phyloP scores from a whole-genome alignment of 2,888 invertebrate genomes.

The Nephrotoma guestfalica region DNA sequence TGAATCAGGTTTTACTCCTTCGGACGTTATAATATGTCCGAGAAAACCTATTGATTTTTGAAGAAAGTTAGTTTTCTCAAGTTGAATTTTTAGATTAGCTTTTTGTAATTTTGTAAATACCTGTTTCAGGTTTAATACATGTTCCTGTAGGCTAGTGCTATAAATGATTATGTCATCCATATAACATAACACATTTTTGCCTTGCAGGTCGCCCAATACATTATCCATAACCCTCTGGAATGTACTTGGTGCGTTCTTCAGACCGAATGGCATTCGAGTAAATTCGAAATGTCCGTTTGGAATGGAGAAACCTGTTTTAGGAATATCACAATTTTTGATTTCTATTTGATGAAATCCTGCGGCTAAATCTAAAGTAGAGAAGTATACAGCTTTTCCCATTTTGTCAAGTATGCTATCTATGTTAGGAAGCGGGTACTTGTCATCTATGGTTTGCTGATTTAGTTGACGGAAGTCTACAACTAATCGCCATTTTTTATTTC shows the following conservation, averaged over 20 bases:
- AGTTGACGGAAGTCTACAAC: constrained; percentile 10
- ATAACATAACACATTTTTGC: constrained; percentile 13
- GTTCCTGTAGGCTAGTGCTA: constrained; percentile 18
- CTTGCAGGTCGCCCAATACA: constrained; percentile 6
- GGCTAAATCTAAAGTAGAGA: not conserved
- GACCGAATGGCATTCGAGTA: not conserved
- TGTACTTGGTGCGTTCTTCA: not conserved
- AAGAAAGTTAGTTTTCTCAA: not conserved
- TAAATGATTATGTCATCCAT: constrained; percentile 20
- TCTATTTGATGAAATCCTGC: not conserved
- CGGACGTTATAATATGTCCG: constrained; percentile 13
- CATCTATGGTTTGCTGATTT: constrained; percentile 15
- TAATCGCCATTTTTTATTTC: constrained; percentile 15
- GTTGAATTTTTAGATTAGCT: not conserved
- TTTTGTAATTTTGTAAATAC: not conserved
- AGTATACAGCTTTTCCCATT: constrained; percentile 4
- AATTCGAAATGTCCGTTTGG: not conserved
- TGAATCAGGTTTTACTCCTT: constrained; percentile 19
- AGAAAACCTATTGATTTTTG: not conserved
- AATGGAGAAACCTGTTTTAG: constrained; percentile 4
- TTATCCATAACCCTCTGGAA: not conserved
- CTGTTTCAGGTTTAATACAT: constrained; percentile 14
- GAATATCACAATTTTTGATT: constrained; percentile 10
- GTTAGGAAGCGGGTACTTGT: constrained; percentile 17
- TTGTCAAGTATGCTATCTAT: constrained; percentile 13